A percentile compares a stretch with the other conserved stretches of the same genome.
phyloP scores from a whole-genome alignment of 2,113 vertebrate genomes.

The Cryptoleucopteryx plumbea region DNA sequence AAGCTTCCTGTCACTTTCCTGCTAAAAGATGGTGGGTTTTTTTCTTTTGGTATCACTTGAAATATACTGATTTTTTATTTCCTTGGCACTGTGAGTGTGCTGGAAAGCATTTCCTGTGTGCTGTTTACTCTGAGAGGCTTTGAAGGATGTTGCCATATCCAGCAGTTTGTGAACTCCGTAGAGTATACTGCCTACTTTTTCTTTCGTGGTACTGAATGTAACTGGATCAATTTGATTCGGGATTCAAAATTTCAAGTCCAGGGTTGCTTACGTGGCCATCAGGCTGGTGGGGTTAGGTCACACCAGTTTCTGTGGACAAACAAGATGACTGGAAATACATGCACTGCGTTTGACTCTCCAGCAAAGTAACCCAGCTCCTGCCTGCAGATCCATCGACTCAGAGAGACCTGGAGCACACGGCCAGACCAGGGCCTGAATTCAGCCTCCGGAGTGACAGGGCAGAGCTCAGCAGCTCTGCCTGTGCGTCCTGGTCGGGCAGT shows the following conservation, averaged over 20 bases:
- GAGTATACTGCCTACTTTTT: neutral
- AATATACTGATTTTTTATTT: neutral
- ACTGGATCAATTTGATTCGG: neutral
- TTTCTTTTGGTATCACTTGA: neutral
- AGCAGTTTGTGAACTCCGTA: neutral
- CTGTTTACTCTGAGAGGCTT: neutral
- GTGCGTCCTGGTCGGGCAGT: rapidly evolving
- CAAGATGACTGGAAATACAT: neutral
- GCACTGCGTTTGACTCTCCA: neutral
- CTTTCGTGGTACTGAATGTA: neutral
- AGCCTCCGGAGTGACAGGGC: neutral
- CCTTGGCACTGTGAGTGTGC: neutral
- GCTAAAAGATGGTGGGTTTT: neutral
- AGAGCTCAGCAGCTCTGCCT: neutral
- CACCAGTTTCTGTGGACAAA: neutral
- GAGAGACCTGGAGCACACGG: neutral
- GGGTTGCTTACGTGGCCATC: neutral
- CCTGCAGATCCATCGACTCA: neutral
- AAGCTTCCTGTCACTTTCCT: neutral
- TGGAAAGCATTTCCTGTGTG: neutral
- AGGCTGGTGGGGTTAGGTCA: neutral
- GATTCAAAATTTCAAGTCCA: neutral
- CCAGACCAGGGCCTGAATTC: neutral
- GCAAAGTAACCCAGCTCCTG: neutral
- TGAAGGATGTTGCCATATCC: neutral